Base-by-base conservation (phyloP, 2,113 vertebrate species). In the Urocolius indicus region DNA sequence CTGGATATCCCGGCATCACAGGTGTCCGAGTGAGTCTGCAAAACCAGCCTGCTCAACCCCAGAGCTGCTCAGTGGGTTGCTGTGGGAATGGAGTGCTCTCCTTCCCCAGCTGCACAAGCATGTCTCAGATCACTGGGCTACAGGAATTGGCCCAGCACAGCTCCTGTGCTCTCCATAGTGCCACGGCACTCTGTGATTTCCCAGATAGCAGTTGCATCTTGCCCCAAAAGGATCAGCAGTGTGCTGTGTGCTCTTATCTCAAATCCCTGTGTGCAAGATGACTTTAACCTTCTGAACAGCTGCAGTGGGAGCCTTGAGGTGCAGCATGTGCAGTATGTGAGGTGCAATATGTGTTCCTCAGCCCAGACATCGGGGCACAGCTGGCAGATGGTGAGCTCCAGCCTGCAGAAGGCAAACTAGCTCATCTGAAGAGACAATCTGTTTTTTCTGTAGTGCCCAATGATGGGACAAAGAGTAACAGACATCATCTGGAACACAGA, bases 11-110 rank as follows among this genome's bases (percentile, higher is more conserved):
- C 62, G 99, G 99, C 73, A 96, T 98, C 94, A 97, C 97, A 62
- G 99, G 99, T 19, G 77, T 99, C 97, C 98, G 98, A 98, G 99
- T 99, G 96, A 99, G 99, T 98, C 55, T 91, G 88, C 62, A 46
- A 74, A 83, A 61, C 71, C 82, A 81, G 59, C 59, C 57, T 21
- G 17, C 59, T 57, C 11, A 0, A 32, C 57, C 65, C 77, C 4
- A 0, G 8, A 29, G 48, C 36, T 14, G 15, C 6, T 58, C 87
- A 5, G 0, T 48, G 73, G 81, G 27, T 54, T 68, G 46, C 71
- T 52, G 29, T 2, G 13, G 58, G 3, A 23, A 13, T 21, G 30
- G 30, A 1, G 24, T 20, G n/a, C 43, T 65, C 43, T 41, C 10
- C 55, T 36, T 8, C 14, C 27, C 1, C 0, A 13, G 65, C 69